phyloP scores from a whole-genome alignment of 2,113 vertebrate species.

The Lasiurus cinereus region DNA sequence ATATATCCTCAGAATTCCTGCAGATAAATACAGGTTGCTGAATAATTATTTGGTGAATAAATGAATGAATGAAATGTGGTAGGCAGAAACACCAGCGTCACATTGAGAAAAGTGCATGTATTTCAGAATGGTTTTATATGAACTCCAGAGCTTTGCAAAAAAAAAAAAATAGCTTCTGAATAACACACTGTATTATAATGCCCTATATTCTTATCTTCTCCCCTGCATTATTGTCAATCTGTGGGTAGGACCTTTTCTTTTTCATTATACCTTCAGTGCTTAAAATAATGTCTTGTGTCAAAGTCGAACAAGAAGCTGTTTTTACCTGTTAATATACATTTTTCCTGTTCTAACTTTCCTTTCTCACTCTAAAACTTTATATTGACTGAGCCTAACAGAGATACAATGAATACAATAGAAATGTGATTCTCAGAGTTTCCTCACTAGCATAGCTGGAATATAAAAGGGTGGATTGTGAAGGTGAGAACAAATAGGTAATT shows the following conservation, averaged over 20 bases:
- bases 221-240: not conserved
- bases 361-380: not conserved
- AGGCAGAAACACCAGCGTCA: not conserved
- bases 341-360: not conserved
- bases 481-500: not conserved
- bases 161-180: not conserved
- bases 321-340: not conserved
- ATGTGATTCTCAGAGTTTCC: not conserved
- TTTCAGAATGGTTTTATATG: not conserved
- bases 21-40: not conserved
- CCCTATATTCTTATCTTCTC: not conserved
- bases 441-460: not conserved
- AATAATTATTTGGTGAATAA: not conserved
- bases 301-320: not conserved
- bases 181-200: not conserved
- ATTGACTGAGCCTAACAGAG: not conserved
- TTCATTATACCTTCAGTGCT: not conserved
- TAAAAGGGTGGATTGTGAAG: not conserved
- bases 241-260: not conserved
- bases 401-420: not conserved
- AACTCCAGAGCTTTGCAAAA: not conserved
- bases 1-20: not conserved
- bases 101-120: not conserved
- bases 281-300: not conserved
- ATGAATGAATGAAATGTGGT: not conserved